A percentile compares a stretch with the other conserved stretches of the same genome.
These are phyloP conservation scores for Philonicus albiceps DNA, from an alignment of 2,888 invertebrate species.

Conservation along the genomic window DNA sequence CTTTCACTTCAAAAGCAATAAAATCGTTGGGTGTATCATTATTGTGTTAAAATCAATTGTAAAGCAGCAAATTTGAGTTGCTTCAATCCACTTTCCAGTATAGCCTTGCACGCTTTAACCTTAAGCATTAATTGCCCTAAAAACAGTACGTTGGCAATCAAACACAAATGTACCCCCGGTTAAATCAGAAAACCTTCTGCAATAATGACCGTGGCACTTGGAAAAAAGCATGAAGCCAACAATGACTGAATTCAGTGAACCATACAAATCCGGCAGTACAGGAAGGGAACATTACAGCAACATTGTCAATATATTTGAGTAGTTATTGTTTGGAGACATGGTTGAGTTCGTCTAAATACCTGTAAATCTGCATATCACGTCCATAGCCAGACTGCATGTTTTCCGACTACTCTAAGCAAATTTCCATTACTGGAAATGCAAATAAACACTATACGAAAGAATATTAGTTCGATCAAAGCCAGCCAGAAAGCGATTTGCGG, in stretches of 20 bases:
- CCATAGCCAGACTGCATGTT: not conserved
- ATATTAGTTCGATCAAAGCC: not conserved
- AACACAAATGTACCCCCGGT: not conserved
- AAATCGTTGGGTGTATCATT: not conserved
- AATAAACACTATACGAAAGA: not conserved
- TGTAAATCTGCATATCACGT: not conserved
- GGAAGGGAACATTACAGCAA: not conserved
- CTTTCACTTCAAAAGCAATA: not conserved
- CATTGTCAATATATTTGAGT: not conserved
- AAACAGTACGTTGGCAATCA: not conserved
- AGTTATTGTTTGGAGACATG: not conserved
- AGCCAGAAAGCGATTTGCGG: not conserved
- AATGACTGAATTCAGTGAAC: conserved; percentile 14
- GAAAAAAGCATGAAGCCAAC: not conserved
- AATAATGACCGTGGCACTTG: not conserved
- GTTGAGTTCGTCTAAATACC: conserved; percentile 6
- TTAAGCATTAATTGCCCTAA: not conserved
- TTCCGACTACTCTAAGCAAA: not conserved
- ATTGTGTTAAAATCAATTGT: not conserved
- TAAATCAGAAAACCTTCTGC: not conserved
- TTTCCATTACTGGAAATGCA: not conserved
- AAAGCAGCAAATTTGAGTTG: not conserved
- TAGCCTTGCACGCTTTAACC: not conserved
- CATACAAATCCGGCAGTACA: conserved; percentile 9
- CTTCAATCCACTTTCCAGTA: not conserved